Conservation (phyloP, 2,888 invertebrate species). For the Megaustenia siamemsis region DNA sequence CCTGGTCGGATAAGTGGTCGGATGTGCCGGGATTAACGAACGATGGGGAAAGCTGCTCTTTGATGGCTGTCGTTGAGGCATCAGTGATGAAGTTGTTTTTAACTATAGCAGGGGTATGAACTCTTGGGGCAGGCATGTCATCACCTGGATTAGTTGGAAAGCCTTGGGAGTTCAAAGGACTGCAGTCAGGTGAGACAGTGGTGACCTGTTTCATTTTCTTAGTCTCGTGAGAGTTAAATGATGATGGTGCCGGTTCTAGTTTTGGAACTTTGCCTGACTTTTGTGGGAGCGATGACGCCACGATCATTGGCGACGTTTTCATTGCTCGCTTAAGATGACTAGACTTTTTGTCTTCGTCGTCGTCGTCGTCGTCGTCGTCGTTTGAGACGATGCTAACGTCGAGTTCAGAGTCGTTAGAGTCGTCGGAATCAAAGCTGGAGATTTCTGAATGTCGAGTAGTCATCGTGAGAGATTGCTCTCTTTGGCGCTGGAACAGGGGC, state of each 20-base stretch:
- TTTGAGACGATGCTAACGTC: constrained; percentile 41
- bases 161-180: constrained; percentile 52
- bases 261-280: background rate
- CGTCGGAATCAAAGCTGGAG: constrained; percentile 30
- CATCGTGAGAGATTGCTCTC: background rate
- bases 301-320: background rate
- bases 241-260: background rate
- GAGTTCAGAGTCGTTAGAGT: constrained; percentile 28
- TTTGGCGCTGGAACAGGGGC: background rate
- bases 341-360: background rate
- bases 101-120: constrained; percentile 20
- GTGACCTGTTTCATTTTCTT: background rate
- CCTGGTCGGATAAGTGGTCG: background rate
- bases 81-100: too few relatives aligned
- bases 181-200: constrained; percentile 42
- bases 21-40: constrained; percentile 38
- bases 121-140: too few relatives aligned
- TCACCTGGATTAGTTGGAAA: too few relatives aligned
- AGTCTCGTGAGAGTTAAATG: background rate
- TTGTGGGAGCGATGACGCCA: background rate
- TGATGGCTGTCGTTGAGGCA: too few relatives aligned
- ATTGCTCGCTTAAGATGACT: constrained; percentile 40
- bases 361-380: constrained; percentile 15
- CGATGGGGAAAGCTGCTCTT: background rate
- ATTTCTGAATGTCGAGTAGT: too few relatives aligned